phyloP scores from a whole-genome alignment of 2,888 invertebrate species.

The Rotaria sp. region DNA sequence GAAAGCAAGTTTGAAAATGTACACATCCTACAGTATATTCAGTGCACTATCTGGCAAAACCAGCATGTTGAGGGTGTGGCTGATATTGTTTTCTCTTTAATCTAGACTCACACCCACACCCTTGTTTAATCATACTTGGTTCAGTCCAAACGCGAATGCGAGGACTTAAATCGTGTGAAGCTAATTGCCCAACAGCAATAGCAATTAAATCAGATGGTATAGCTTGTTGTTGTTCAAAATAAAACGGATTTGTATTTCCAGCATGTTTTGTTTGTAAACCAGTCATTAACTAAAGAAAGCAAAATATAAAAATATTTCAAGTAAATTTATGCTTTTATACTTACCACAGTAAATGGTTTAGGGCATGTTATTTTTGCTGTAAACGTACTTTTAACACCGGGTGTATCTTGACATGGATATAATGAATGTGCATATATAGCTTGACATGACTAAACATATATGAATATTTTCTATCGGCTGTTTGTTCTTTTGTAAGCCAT shows the following conservation, averaged over 20 bases:
- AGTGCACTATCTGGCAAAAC: too few species aligned
- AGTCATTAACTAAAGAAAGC: conserved; percentile 59
- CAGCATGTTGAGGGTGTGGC: too few species aligned
- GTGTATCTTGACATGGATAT: conserved; percentile 84
- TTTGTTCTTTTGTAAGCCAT: conserved; percentile 79
- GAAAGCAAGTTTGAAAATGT: too few species aligned
- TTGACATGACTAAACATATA: conserved; percentile 64
- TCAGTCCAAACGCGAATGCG: conserved; percentile 83
- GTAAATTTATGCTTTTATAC: neutral
- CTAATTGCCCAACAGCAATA: conserved; percentile 75
- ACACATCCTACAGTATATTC: too few species aligned
- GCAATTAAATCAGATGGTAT: conserved; percentile 83
- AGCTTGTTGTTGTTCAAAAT: conserved; percentile 66
- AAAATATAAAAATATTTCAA: neutral
- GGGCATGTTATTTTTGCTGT: conserved; percentile 60
- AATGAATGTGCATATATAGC: conserved; percentile 81
- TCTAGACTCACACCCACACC: too few species aligned
- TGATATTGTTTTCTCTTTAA: too few species aligned
- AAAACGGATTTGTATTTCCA: conserved; percentile 56
- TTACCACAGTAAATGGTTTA: conserved; percentile 34
- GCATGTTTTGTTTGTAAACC: conserved; percentile 42
- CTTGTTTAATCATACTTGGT: conserved; percentile 68
- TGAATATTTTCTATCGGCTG: conserved; percentile 75
- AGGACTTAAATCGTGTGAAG: conserved; percentile 65
- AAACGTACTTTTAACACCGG: conserved; percentile 78